Evolutionary conservation across 2,888 invertebrate species (phyloP).

Genomic region (Cerastis rubricosa): DNA sequence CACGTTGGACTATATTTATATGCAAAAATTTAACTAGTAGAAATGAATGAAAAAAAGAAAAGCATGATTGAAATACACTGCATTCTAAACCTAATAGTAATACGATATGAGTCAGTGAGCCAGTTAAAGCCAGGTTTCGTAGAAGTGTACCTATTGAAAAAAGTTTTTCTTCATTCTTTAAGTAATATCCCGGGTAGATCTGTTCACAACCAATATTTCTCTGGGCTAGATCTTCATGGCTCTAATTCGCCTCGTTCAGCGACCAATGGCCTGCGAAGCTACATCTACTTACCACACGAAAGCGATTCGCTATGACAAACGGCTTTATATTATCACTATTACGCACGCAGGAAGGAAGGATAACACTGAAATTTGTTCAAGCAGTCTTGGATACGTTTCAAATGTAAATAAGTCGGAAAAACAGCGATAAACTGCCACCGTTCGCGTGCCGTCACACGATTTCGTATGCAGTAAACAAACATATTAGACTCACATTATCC

Average conservation of each 20-base stretch:
- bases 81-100: too few relatives aligned
- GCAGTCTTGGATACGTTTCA: constrained; percentile 70
- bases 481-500: constrained; percentile 75
- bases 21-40: too few relatives aligned
- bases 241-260: constrained; percentile 28
- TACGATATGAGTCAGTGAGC: too few relatives aligned
- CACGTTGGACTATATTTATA: too few relatives aligned
- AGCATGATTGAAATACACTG: too few relatives aligned
- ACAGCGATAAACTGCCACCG: constrained; percentile 74
- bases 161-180: neutral
- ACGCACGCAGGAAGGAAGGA: constrained; percentile 65
- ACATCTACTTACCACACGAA: constrained; percentile 47
- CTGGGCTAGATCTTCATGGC: neutral
- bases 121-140: too few relatives aligned
- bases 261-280: constrained; percentile 28
- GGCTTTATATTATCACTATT: constrained; percentile 61
- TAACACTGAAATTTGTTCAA: constrained; percentile 63
- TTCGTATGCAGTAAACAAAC: constrained; percentile 81
- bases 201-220: constrained; percentile 1
- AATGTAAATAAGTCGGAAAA: constrained; percentile 78
- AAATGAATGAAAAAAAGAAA: too few relatives aligned
- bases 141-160: neutral
- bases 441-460: constrained; percentile 65
- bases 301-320: constrained; percentile 57
- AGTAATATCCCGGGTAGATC: neutral